Base-by-base conservation (phyloP, 2,888 invertebrate genomes). In the Griposia aprilina region DNA sequence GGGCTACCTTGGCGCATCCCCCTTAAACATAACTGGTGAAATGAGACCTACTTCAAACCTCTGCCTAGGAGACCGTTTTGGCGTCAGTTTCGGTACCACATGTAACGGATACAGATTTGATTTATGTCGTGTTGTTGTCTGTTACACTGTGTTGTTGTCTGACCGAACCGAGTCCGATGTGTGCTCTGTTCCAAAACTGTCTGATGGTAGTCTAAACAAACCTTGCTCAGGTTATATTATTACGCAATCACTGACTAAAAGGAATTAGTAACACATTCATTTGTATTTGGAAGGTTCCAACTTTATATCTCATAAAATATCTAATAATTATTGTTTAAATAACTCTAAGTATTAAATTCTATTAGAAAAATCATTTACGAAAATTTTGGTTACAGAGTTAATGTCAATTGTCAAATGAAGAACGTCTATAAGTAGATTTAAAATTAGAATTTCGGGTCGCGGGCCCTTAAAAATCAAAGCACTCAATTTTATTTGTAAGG, bases 101-200 rank as follows among this genome's bases (percentile, higher is more conserved):
- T 48, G 74, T 60, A 41, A 48, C 65, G 59, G 76, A 69, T 36
- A 69, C 52, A 41, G 23, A 41, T 82, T 4, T 65, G 20, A 80
- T 82, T 82, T 48, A 82, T 69, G 36, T 15, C 68, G 52, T 66
- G 82, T 82, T 81, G 80, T 81, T 48, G 82, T 81, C 82, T 69
- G 55, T 6, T 20, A 3, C 50, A 52, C 80, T 82, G 70, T 70
- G 70, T 76, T 60, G 83, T 76, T 48, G 30, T 15, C 10, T 45
- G 45, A n/a, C 52, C 10, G 62, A 78, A 30, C 10, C 23, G 13
- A 36, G 52, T 36, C 41, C 45, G 30, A 45, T 23, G 8, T 50
- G 48, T 67, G 20, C 26, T 20, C 26, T 67, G 48, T 48, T 48
- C 20, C 0, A 7, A 48, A 48, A 67, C 7, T 8, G 7, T 26